These are phyloP conservation scores for Papilio protenor DNA, from an alignment of 2,888 invertebrate species.

Conservation along the genomic window DNA sequence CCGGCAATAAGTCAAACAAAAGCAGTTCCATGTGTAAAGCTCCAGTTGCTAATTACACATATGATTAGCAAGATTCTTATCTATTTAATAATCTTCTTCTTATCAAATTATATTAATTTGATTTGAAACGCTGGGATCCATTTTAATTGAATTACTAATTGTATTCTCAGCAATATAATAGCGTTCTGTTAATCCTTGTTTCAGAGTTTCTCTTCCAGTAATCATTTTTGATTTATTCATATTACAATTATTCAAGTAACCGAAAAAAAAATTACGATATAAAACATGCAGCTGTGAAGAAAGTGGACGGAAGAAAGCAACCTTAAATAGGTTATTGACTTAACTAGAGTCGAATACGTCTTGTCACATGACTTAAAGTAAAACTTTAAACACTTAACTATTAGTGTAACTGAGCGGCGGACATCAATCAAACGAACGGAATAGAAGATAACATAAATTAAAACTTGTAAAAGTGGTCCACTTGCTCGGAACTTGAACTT, in stretches of 20 bases:
- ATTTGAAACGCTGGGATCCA: not conserved
- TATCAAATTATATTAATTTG: not conserved
- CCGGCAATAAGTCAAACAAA: too few species aligned
- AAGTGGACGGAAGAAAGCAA: not conserved
- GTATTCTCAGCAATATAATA: not conserved
- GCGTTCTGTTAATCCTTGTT: not conserved
- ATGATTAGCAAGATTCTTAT: too few species aligned
- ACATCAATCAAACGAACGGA: not conserved
- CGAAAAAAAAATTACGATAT: not conserved
- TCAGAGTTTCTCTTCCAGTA: not conserved
- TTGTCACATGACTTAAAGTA: not conserved
- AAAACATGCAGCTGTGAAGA: too few species aligned
- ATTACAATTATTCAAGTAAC: not conserved
- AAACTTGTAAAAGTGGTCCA: slow-evolving; percentile 4
- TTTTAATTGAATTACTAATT: not conserved
- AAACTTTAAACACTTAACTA: not conserved
- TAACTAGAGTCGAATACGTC: not conserved
- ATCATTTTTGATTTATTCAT: not conserved
- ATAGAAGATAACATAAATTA: slow-evolving; percentile 9
- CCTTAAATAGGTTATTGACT: not conserved
- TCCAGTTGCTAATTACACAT: too few species aligned
- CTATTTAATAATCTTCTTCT: not conserved
- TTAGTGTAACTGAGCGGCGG: not conserved
- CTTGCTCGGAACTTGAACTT: not conserved
- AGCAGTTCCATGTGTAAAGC: too few species aligned